Base-by-base conservation (phyloP, 2,113 vertebrate species). In the Gulo gulo region DNA sequence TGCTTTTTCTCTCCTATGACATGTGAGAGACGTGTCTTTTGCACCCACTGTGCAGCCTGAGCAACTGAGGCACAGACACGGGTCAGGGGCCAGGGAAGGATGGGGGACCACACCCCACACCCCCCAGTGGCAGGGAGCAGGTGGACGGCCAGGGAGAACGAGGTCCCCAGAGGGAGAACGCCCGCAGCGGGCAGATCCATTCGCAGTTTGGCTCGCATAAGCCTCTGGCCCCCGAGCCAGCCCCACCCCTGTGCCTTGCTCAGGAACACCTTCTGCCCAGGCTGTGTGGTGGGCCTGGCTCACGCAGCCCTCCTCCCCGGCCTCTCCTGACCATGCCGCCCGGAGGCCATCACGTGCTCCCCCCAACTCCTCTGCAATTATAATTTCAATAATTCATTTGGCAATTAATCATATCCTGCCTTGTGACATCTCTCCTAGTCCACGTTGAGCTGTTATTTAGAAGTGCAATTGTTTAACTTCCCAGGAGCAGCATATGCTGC, bases 401-500 rank as follows among this genome's bases (percentile, higher is more conserved):
- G 96, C 96, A 96, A 97, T 97, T 98, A 97, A 98, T 98, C 96
- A 89, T 86, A 76, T 23, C 82, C 73, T 96, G 97, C 94, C 96
- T 97, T 61, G 86, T 97, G 97, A 97, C 92, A 94, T 92, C 88
- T n/a, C 90, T 79, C 89, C 95, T 79, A 61, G 86, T 96, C 95
- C 2, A 0, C 11, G 88, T 74, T 31, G 92, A 95, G 95, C 91
- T 93, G 85, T 88, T 97, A 95, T 93, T 98, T 47, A 93, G 95
- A 94, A 91, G 96, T 39, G 71, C 81, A 55, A 93, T 97, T 97
- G 95, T 97, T 94, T 45, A 84, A 88, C 96, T 97, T 95, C 93
- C 97, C 96, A 74, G 47, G 80, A 95, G 91, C 95, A 79, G 81
- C 96, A 94, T 65, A 81, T 81, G 96, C 81, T 29, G 76, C 88